A percentile compares a stretch with the other conserved stretches of the same genome.
phyloP scores from a whole-genome alignment of 2,888 invertebrate species.

The Ochropleura plecta region DNA sequence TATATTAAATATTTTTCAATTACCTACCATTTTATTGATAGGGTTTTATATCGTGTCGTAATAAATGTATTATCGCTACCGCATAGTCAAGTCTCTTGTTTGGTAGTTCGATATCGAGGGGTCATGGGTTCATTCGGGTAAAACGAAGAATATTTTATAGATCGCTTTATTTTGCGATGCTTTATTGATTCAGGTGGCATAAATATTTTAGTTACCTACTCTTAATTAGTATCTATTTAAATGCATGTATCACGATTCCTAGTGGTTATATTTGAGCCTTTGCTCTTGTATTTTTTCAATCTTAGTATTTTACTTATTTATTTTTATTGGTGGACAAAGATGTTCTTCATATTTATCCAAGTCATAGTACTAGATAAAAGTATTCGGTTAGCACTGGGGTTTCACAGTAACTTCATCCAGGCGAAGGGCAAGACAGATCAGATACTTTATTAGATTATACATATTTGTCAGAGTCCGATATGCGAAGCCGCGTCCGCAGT shows the following conservation, averaged over 20 bases:
- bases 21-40: neutral
- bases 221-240: neutral
- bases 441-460: neutral
- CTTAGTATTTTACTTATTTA: rapidly evolving
- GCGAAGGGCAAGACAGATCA: neutral
- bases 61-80: slow-evolving; percentile 48
- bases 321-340: neutral
- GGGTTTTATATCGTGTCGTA: slow-evolving; percentile 20
- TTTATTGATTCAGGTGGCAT: neutral
- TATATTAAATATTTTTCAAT: neutral
- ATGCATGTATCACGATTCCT: neutral
- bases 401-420: neutral
- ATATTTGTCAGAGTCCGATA: neutral
- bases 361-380: neutral
- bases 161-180: slow-evolving; percentile 26
- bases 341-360: neutral
- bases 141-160: slow-evolving; percentile 37
- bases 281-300: neutral
- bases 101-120: slow-evolving; percentile 59
- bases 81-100: slow-evolving; percentile 55
- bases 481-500: neutral
- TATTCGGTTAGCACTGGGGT: neutral
- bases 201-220: neutral
- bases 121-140: slow-evolving; percentile 64
- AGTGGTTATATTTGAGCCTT: neutral